These are phyloP conservation scores for Cheilosia impressa DNA, from an alignment of 2,888 invertebrate species.

Conservation along the genomic window DNA sequence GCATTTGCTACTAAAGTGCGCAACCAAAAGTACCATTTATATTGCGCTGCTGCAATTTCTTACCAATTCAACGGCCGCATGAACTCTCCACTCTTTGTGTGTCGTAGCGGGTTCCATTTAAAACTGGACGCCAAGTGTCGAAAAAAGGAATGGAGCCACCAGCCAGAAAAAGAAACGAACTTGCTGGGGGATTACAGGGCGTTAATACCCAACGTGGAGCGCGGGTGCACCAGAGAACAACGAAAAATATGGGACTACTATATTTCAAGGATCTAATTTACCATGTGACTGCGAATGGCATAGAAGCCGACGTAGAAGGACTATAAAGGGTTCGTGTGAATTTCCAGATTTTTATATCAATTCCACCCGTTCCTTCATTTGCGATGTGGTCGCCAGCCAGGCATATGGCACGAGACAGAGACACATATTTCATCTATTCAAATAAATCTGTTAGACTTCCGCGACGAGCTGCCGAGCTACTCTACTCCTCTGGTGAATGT, in stretches of 20 bases:
- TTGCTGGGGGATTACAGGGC: conserved; percentile 49
- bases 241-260: conserved; percentile 61
- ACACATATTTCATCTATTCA: conserved; percentile 61
- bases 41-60: conserved; percentile 71
- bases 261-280: conserved; percentile 73
- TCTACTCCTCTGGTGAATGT: conserved; percentile 14
- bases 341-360: conserved; percentile 36
- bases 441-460: conserved; percentile 56
- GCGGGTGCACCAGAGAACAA: conserved; percentile 20
- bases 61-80: conserved; percentile 71
- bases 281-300: conserved; percentile 64
- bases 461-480: conserved; percentile 11
- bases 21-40: conserved; percentile 73
- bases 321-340: conserved; percentile 45
- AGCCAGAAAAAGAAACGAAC: conserved; percentile 17
- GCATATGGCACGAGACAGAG: conserved; percentile 64
- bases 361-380: conserved; percentile 23
- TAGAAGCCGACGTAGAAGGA: neutral
- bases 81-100: conserved; percentile 40
- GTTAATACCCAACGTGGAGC: conserved; percentile 34
- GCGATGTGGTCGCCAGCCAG: conserved; percentile 15
- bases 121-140: conserved; percentile 38
- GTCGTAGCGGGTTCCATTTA: conserved; percentile 17
- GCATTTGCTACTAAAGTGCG: conserved; percentile 74
- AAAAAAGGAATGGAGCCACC: conserved; percentile 11